phyloP scores from a whole-genome alignment of 2,113 vertebrate genomes.

The Sialia sialis region DNA sequence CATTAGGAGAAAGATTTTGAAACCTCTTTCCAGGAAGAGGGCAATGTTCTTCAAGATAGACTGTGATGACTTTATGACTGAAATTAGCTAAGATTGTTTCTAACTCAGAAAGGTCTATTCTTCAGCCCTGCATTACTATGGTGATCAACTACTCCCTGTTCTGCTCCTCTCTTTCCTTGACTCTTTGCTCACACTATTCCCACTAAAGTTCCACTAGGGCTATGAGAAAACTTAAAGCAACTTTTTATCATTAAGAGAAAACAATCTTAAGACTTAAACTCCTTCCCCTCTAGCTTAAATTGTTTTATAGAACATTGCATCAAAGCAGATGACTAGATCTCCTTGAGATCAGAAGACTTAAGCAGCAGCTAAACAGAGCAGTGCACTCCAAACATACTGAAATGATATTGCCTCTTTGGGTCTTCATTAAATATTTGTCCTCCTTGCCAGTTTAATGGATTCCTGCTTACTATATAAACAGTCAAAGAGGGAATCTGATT shows the following conservation, averaged over 20 bases:
- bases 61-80: neutral
- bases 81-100: neutral
- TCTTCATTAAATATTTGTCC: slow-evolving; percentile 17
- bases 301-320: neutral
- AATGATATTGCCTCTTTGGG: neutral
- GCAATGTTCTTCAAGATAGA: neutral
- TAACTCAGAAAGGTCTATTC: neutral
- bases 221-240: neutral
- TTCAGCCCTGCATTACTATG: neutral
- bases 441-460: neutral
- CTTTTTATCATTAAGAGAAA: neutral
- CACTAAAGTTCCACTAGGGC: neutral
- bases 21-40: neutral
- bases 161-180: neutral
- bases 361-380: neutral
- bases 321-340: neutral
- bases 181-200: neutral
- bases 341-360: neutral
- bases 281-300: neutral
- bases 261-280: neutral
- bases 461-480: neutral
- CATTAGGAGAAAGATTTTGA: neutral
- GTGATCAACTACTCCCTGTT: neutral
- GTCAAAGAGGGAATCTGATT: neutral
- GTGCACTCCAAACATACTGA: neutral